Evolutionary conservation across 2,888 invertebrate genomes (phyloP).

Genomic region (Epistrophe grossulariae): DNA sequence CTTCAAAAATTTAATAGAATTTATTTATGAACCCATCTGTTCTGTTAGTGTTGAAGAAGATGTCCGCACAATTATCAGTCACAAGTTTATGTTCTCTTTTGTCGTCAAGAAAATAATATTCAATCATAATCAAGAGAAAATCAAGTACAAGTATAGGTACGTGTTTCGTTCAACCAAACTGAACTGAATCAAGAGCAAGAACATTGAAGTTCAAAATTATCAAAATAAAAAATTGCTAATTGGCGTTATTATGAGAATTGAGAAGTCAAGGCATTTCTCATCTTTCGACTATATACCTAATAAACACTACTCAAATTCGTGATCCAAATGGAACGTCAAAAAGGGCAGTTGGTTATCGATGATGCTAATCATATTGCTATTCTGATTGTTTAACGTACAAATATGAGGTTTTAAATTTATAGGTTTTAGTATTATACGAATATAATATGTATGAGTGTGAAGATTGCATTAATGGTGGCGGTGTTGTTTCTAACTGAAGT

Average conservation of each 20-base stretch:
- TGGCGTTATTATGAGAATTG: conserved; percentile 1
- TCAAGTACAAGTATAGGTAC: not conserved
- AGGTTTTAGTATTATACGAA: not conserved
- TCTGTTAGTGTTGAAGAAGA: not conserved
- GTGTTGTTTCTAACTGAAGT: conserved; percentile 22
- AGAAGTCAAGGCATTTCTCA: conserved; percentile 7
- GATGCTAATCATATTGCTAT: conserved; percentile 22
- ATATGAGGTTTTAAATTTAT: conserved; percentile 35
- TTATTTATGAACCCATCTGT: conserved; percentile 13
- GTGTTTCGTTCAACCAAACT: not conserved
- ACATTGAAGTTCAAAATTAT: not conserved
- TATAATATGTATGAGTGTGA: accelerated
- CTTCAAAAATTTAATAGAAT: conserved; percentile 14
- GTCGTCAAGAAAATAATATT: not conserved
- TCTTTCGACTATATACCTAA: not conserved
- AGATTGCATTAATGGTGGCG: not conserved
- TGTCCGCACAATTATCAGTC: not conserved
- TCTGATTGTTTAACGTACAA: not conserved
- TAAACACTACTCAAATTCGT: conserved; percentile 19
- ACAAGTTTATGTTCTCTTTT: not conserved
- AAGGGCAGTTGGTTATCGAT: conserved; percentile 66
- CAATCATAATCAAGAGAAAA: conserved; percentile 25
- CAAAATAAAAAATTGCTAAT: conserved; percentile 13
- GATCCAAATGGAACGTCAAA: conserved; percentile 39
- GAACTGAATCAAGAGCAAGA: not conserved